phyloP scores from a whole-genome alignment of 2,797 vertebrate species.

The Liasis olivaceus region DNA sequence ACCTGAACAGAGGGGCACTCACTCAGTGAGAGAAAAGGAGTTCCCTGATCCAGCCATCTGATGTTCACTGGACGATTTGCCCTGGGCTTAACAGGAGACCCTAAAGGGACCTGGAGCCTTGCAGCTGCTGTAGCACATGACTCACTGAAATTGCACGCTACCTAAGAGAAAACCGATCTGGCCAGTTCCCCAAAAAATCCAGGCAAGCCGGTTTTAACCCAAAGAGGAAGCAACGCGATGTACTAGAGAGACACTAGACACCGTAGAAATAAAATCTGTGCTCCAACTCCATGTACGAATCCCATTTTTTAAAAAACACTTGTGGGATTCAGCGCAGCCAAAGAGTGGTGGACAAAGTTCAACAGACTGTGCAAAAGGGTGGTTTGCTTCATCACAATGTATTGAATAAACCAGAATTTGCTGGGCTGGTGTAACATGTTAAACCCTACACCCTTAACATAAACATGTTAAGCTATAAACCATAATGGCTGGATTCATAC shows the following conservation, averaged over 20 bases:
- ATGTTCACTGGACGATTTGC: not conserved
- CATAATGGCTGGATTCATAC: not conserved
- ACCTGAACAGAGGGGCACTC: not conserved
- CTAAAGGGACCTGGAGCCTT: not conserved
- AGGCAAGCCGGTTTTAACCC: not conserved
- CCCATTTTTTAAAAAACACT: not conserved
- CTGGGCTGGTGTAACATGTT: not conserved
- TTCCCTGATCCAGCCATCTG: not conserved
- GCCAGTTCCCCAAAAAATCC: not conserved
- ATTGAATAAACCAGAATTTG: not conserved
- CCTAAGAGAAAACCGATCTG: conserved; percentile 3
- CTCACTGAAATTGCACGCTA: not conserved
- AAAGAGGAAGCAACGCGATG: not conserved
- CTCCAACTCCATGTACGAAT: not conserved
- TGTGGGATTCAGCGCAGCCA: not conserved
- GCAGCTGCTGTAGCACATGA: not conserved
- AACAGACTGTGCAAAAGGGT: not conserved
- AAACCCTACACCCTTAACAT: not conserved
- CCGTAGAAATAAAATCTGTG: not conserved
- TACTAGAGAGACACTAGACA: not conserved
- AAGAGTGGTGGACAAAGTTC: not conserved
- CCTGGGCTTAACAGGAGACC: not conserved
- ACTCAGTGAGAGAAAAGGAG: not conserved
- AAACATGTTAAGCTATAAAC: not conserved
- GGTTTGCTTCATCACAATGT: not conserved